Evolutionary conservation across 2,113 vertebrate genomes (phyloP).

Genomic region (Dendrocopos noguchii): DNA sequence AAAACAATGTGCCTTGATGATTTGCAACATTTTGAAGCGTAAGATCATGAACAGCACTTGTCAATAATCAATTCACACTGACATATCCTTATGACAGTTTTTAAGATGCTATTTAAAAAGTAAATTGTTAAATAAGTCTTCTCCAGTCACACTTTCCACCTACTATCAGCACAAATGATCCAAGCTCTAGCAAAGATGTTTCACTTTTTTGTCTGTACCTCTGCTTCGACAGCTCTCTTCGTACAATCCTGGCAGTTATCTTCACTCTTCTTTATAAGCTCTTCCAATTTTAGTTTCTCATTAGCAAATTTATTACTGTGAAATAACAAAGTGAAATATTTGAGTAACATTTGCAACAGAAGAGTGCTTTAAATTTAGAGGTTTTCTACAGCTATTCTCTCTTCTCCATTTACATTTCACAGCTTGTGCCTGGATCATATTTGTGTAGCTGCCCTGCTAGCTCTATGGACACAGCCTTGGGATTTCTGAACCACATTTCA

Average conservation of each 20-base stretch:
- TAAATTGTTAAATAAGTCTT: not conserved
- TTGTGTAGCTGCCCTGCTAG: accelerated
- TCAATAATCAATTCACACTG: not conserved
- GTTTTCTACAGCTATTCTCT: not conserved
- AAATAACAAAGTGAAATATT: conserved; percentile 3
- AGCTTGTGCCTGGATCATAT: not conserved
- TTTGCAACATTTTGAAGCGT: not conserved
- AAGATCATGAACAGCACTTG: not conserved
- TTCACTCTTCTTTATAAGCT: conserved; percentile 76
- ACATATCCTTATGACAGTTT: not conserved
- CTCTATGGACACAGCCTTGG: not conserved
- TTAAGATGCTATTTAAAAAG: not conserved
- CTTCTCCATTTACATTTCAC: not conserved
- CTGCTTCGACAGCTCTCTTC: conserved; percentile 80
- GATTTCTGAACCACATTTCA: not conserved
- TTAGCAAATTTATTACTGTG: conserved; percentile 81
- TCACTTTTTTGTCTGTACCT: conserved; percentile 71
- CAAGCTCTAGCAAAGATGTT: not conserved
- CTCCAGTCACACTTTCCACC: not conserved
- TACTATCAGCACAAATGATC: not conserved
- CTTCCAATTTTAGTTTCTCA: conserved; percentile 86
- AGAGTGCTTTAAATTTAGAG: not conserved
- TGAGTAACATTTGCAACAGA: not conserved
- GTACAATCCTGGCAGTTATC: conserved; percentile 50
- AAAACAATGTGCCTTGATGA: not conserved